phyloP scores from a whole-genome alignment of 2,797 vertebrate species.

The Urocyon cinereoargenteus region DNA sequence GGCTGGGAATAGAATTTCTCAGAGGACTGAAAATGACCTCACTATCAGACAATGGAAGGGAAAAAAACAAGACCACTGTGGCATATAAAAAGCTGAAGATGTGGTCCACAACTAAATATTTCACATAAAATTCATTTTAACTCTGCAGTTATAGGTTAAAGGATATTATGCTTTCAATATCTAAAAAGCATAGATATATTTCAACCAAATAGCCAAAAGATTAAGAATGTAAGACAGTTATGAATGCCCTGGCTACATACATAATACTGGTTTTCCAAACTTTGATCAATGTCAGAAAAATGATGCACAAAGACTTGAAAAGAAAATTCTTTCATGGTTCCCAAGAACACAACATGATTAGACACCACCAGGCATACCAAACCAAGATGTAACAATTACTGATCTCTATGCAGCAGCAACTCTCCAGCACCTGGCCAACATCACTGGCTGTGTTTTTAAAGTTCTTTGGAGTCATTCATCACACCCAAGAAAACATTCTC shows the following conservation, averaged over 20 bases:
- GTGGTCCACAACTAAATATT: conserved; percentile 86
- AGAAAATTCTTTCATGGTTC: conserved; percentile 63
- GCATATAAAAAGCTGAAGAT: conserved; percentile 90
- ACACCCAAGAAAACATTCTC: conserved; percentile 58
- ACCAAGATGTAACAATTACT: conserved; percentile 31
- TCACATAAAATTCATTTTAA: conserved; percentile 87
- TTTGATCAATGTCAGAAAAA: conserved; percentile 85
- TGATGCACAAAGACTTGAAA: conserved; percentile 70
- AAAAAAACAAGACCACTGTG: conserved; percentile 86
- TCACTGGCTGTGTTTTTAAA: conserved; percentile 2
- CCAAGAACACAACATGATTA: conserved; percentile 45
- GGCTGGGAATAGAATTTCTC: conserved; percentile 92
- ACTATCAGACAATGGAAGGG: conserved; percentile 91
- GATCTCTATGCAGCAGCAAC: background rate
- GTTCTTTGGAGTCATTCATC: conserved; percentile 50
- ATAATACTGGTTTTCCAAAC: conserved; percentile 81
- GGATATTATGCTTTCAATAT: conserved; percentile 88
- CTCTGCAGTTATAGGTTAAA: conserved; percentile 86
- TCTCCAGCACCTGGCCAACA: background rate
- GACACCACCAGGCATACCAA: conserved; percentile 41
- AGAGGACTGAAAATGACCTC: conserved; percentile 92
- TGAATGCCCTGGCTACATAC: conserved; percentile 69
- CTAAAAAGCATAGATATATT: conserved; percentile 85
- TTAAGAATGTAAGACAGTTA: conserved; percentile 82
- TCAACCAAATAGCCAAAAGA: conserved; percentile 87